A percentile compares a stretch with the other conserved stretches of the same genome.
Conservation (phyloP, 2,797 vertebrate species). For the Spizella passerina region DNA sequence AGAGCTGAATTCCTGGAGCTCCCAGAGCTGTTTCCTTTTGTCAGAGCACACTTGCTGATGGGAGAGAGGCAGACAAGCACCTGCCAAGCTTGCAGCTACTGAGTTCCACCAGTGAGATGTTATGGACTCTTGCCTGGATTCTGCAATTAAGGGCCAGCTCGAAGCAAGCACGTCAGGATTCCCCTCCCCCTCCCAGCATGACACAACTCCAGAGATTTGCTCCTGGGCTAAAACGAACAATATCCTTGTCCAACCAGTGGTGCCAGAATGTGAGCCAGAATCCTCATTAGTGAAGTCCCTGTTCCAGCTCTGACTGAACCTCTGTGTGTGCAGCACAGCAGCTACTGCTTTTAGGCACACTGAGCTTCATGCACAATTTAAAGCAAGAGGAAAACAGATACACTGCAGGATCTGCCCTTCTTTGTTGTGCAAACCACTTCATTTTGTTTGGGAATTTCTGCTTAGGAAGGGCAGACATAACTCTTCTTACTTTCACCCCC, state of each 20-base stretch:
- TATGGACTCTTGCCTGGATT: slow-evolving; percentile 4
- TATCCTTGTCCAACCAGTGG: slow-evolving; percentile 56
- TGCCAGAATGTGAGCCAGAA: slow-evolving; percentile 47
- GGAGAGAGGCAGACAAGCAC: neutral
- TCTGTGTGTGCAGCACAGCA: rapidly evolving
- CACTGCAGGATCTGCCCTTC: neutral
- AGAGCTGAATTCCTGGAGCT: neutral
- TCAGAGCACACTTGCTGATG: neutral
- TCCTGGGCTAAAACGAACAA: slow-evolving; percentile 34
- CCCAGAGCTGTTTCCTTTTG: neutral
- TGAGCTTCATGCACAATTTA: neutral
- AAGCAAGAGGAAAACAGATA: neutral
- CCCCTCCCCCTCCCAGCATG: slow-evolving; percentile 13
- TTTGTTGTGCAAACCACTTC: neutral
- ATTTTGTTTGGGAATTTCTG: neutral
- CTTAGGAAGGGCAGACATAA: neutral
- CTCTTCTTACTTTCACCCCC: neutral
- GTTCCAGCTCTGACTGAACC: neutral
- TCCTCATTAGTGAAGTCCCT: neutral
- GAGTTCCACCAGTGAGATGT: neutral
- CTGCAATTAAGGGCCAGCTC: slow-evolving; percentile 20
- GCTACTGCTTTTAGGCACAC: neutral
- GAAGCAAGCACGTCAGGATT: neutral
- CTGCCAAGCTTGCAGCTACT: slow-evolving; percentile 32
- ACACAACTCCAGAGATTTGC: slow-evolving; percentile 38